Evolutionary conservation across 2,888 invertebrate genomes (phyloP), one percentile per base, ranked within the genome.

Genomic region (Creontiades dilutus): DNA sequence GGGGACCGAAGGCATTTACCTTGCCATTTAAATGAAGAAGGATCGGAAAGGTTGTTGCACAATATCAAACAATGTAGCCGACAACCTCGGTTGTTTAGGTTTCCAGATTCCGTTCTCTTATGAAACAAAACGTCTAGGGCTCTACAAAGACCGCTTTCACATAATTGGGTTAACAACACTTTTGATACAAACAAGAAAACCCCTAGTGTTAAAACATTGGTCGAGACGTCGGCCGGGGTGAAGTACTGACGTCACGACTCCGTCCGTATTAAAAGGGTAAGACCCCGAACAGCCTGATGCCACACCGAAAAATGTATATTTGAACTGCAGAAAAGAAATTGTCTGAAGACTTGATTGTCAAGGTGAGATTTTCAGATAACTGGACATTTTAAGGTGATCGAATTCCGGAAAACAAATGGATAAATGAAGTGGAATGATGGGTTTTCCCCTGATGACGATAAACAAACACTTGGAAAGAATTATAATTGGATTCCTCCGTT

Each of bases 111-210:
- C 68, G 23, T 11, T 27, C 23, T 19, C 68, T 68, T 23, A 23
- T 68, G 68, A 68, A 68, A 68, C 23, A 68, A 68, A 23, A n/a
- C n/a, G 14, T 57, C 14, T 16, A 19, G 68, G 68, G 9, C 27
- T 68, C 68, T 23, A 68, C 19, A 23, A 68, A 68, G 19, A 19
- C 13, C 68, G 13, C 68, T 68, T 68, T 68, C 68, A 68, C 68
- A 27, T 12, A 68, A 68, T 19, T 68, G 68, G 68, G 68, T 68
- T 23, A 68, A 68, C 68, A 68, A 68, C 68, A 68, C 52, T 68
- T 68, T n/a, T 68, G 23, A 23, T 7, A 19, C n/a, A 11, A 68
- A 68, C 37, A 37, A 37, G 3, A 37, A 7, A 37, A 37, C 37
- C 7, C 68, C 68, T 68, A 12, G 23, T 23, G 23, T 5, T 12